Evolutionary conservation across 2,797 vertebrate genomes (phyloP).

Genomic region (Phalloptychus januarius): DNA sequence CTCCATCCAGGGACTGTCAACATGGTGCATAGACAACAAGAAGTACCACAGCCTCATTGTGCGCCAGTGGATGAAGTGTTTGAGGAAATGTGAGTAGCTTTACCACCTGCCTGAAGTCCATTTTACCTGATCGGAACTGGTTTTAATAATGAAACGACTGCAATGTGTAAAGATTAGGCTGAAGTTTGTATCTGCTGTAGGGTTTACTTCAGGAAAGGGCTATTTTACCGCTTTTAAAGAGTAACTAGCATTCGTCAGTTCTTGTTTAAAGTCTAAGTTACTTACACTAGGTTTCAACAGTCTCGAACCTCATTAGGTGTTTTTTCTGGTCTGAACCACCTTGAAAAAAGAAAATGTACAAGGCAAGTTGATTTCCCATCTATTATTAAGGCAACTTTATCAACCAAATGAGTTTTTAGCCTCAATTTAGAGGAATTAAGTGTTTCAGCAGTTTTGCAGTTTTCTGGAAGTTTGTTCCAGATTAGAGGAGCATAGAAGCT

Average conservation of each 20-base stretch:
- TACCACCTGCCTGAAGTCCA: background rate
- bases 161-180: background rate
- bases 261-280: background rate
- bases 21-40: constrained; percentile 97
- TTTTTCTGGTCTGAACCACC: background rate
- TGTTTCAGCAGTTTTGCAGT: constrained; percentile 1
- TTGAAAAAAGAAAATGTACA: background rate
- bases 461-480: background rate
- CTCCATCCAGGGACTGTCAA: constrained; percentile 92
- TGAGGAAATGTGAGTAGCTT: constrained; percentile 90
- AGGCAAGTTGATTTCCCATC: background rate
- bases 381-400: background rate
- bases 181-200: background rate
- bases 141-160: background rate
- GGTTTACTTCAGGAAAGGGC: background rate
- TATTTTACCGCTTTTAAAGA: background rate
- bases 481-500: background rate
- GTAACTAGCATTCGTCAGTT: background rate
- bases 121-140: background rate
- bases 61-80: constrained; percentile 91
- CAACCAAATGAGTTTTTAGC: background rate
- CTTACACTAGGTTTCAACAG: background rate
- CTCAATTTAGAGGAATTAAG: background rate
- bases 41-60: constrained; percentile 91
- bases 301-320: background rate